These are phyloP conservation scores for Coryphaenoides rupestris DNA, from an alignment of 2,113 vertebrate genomes.

Conservation along the genomic window DNA sequence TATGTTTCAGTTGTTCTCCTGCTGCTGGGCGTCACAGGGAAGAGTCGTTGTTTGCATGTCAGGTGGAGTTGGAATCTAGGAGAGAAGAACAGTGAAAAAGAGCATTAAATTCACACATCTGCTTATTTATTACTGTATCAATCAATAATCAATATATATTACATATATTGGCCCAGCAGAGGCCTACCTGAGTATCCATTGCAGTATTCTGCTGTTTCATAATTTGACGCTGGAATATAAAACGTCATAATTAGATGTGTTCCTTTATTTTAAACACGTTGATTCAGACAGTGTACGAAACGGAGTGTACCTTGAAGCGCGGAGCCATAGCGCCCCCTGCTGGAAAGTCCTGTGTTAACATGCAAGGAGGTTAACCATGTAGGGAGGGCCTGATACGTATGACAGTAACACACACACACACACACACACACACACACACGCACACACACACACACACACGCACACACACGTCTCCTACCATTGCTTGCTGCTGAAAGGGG, in stretches of 20 bases:
- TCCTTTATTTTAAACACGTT: neutral
- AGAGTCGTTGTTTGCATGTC: conserved; percentile 18
- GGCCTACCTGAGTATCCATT: conserved; percentile 54
- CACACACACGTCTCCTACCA: conserved; percentile 33
- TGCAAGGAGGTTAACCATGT: conserved; percentile 2
- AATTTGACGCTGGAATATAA: conserved; percentile 51
- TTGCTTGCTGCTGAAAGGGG: conserved; percentile 44
- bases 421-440: no score
- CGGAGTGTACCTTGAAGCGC: conserved; percentile 56
- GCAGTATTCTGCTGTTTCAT: conserved; percentile 24
- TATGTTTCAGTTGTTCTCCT: neutral
- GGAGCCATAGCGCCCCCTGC: conserved; percentile 9
- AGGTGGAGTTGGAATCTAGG: conserved; percentile 53
- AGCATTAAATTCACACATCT: no score
- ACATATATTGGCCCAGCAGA: no score
- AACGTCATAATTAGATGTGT: conserved; percentile 14
- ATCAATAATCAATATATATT: no score
- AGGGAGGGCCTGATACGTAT: neutral
- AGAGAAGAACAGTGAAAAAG: conserved; percentile 4
- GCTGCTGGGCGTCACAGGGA: conserved; percentile 11
- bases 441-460: no score
- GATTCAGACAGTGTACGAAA: neutral
- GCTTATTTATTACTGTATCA: no score
- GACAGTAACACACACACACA: neutral
- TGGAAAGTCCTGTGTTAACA: conserved; percentile 25